Base-by-base conservation (phyloP, 2,797 vertebrate genomes). In the Cuniculus paca region DNA sequence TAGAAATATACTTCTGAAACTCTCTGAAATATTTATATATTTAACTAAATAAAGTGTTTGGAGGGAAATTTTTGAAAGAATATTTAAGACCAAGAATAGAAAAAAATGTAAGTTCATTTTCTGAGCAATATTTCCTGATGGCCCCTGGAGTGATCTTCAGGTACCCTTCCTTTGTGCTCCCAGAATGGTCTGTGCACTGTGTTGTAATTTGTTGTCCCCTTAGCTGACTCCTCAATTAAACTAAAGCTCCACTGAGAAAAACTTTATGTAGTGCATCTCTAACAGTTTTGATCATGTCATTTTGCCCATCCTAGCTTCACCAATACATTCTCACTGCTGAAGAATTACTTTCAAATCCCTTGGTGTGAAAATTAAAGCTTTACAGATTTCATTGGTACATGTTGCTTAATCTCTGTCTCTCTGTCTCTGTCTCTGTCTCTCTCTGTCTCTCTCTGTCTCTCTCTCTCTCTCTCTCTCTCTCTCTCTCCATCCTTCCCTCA, bases 301-400 rank as follows among this genome's bases (percentile, higher is more conserved):
- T 22, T n/a, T n/a, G 4, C 70, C 26, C 0, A 9, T 72, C 93
- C 22, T 34, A 5, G 61, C 83, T 88, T 90, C 52, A n/a, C 48
- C 63, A 78, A 0, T 74, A 36, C 75, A 20, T 88, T 72, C 34
- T 34, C 9, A 13, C 8, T 48, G 58, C 70, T n/a, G 56, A 58
- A 83, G 84, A 93, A 86, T 90, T 72, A 80, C 72, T 48, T 94
- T 20, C 54, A 63, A 65, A 48, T 93, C 56, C 54, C 56, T 94
- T 39, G 16, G 17, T 48, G 5, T 89, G 72, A 60, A n/a, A 34
- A 77, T 89, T 45, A 88, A 48, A 93, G 36, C 48, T 34, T 45
- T 54, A 39, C 28, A 60, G 65, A 39, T 65, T 83, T 77, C 91
- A 26, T 72, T 39, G 79, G 28, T 80, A 34, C 2, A 13, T 60